Evolutionary conservation across 2,888 invertebrate species (phyloP).

Genomic region (Orthosia gracilis): DNA sequence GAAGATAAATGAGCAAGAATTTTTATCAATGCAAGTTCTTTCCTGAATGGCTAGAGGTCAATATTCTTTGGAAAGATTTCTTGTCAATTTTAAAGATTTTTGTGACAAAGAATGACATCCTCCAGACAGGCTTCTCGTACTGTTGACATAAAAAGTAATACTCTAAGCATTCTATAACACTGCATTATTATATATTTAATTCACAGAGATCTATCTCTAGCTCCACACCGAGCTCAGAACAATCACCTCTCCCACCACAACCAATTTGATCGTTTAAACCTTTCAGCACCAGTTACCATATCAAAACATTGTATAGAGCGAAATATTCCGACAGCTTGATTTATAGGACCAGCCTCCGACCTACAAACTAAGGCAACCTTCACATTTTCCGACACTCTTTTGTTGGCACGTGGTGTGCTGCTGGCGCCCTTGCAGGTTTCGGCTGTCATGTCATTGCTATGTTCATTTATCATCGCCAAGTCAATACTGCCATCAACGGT

Average conservation of each 20-base stretch:
- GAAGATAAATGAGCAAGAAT: background rate
- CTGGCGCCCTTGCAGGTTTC: slow-evolving; percentile 85
- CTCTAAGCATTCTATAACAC: too few species aligned
- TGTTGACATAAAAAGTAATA: background rate
- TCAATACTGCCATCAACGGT: slow-evolving; percentile 85
- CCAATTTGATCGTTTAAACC: slow-evolving; percentile 65
- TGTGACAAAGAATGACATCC: background rate
- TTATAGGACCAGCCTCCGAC: slow-evolving; percentile 88
- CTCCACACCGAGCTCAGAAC: slow-evolving; percentile 14
- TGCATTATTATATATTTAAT: background rate
- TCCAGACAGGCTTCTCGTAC: background rate
- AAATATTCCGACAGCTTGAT: slow-evolving; percentile 88
- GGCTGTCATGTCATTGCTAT: slow-evolving; percentile 88
- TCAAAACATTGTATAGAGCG: slow-evolving; percentile 80
- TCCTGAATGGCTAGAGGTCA: background rate
- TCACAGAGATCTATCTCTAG: background rate
- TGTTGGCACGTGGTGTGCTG: slow-evolving; percentile 87
- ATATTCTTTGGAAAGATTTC: background rate
- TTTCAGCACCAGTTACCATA: slow-evolving; percentile 68
- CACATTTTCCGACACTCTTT: slow-evolving; percentile 89
- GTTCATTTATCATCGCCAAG: slow-evolving; percentile 88
- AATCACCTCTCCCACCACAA: slow-evolving; percentile 33
- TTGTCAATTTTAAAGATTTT: too few species aligned
- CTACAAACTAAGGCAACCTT: slow-evolving; percentile 90
- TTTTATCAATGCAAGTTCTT: background rate